Conservation (phyloP, 2,888 invertebrate genomes). For the Erebia palarica region DNA sequence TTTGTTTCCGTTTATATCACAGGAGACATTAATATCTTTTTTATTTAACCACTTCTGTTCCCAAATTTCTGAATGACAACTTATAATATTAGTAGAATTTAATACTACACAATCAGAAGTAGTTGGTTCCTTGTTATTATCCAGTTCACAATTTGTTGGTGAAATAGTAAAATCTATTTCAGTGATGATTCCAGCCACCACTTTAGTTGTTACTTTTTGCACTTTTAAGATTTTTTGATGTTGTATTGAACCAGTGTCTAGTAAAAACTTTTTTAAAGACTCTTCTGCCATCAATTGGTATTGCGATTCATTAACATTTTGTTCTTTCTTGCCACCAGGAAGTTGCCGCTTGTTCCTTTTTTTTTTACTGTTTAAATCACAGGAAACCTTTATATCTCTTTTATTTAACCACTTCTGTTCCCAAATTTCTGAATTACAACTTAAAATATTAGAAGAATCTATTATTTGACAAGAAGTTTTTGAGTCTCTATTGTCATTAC, state of each 20-base stretch:
- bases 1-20: constrained; percentile 12
- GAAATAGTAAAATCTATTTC: constrained; percentile 52
- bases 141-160: constrained; percentile 46
- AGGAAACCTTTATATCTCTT: not conserved
- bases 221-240: constrained; percentile 51
- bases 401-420: constrained; percentile 45
- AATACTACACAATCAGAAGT: not conserved
- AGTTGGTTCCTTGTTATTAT: constrained; percentile 18
- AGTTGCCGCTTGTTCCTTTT: constrained; percentile 32
- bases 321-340: constrained; percentile 23
- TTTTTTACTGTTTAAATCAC: constrained; percentile 9
- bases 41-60: constrained; percentile 46
- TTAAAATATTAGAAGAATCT: constrained; percentile 53
- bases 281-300: constrained; percentile 51
- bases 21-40: not conserved
- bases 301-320: constrained; percentile 45
- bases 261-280: constrained; percentile 51
- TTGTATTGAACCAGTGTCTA: constrained; percentile 41
- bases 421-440: constrained; percentile 50
- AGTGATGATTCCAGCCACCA: constrained; percentile 52
- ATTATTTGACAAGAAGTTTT: not conserved
- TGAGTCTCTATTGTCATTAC: constrained; percentile 16
- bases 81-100: constrained; percentile 57
- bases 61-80: constrained; percentile 50
- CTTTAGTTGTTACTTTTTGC: constrained; percentile 48